These are phyloP conservation scores for Botia almorhae DNA, from an alignment of 2,797 vertebrate species.

Conservation along the genomic window DNA sequence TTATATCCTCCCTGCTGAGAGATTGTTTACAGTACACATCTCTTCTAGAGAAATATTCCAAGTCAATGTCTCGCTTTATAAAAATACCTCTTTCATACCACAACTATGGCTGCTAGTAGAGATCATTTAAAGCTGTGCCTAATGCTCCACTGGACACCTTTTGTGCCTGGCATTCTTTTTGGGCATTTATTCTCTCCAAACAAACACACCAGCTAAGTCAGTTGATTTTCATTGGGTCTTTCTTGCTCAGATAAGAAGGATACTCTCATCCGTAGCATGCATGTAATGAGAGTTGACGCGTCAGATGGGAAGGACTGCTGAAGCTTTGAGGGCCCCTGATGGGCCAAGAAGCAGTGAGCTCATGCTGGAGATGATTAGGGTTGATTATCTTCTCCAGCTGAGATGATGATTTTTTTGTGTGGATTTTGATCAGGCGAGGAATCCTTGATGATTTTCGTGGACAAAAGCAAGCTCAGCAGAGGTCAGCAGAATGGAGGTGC, in stretches of 20 bases:
- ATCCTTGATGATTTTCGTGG: conserved; percentile 97
- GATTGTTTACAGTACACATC: conserved; percentile 55
- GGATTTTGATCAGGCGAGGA: conserved; percentile 87
- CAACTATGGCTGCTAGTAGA: conserved; percentile 33
- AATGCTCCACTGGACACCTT: conserved; percentile 37
- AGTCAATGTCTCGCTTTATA: conserved; percentile 50
- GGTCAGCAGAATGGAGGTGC: conserved; percentile 75
- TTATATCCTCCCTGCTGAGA: conserved; percentile 34
- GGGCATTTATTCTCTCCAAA: conserved; percentile 38
- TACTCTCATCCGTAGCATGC: conserved; percentile 38
- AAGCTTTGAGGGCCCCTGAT: conserved; percentile 27
- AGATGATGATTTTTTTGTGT: conserved; percentile 51
- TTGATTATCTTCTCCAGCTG: conserved; percentile 42
- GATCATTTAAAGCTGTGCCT: conserved; percentile 43
- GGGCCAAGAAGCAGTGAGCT: conserved; percentile 9
- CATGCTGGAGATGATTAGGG: conserved; percentile 46
- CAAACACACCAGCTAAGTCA: conserved; percentile 41
- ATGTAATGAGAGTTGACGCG: conserved; percentile 41
- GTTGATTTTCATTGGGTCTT: conserved; percentile 40
- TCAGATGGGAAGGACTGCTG: conserved; percentile 26
- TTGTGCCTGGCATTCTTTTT: conserved; percentile 40
- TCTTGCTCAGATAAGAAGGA: conserved; percentile 39
- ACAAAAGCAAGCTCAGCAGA: conserved; percentile 92
- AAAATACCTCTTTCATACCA: conserved; percentile 39
- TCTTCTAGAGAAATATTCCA: conserved; percentile 27